These are phyloP conservation scores for Cyclura pinguis DNA, from an alignment of 2,797 vertebrate genomes.

Conservation along the genomic window DNA sequence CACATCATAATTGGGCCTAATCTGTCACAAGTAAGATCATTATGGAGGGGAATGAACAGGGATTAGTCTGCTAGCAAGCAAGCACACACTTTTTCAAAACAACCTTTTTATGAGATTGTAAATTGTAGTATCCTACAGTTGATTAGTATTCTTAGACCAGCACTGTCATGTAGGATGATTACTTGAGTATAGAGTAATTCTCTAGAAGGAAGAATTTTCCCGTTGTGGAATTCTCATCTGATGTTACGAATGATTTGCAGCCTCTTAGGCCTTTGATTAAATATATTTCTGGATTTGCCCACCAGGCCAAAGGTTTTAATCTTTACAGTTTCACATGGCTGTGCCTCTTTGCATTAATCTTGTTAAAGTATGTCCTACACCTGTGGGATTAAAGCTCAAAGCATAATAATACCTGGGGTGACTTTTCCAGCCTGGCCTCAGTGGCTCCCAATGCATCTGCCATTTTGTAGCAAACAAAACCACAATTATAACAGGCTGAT, in stretches of 20 bases:
- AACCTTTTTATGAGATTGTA: neutral
- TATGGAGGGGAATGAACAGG: neutral
- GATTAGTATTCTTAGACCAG: neutral
- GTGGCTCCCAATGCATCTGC: conserved; percentile 51
- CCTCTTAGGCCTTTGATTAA: conserved; percentile 21
- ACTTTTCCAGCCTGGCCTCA: conserved; percentile 58
- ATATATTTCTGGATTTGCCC: conserved; percentile 36
- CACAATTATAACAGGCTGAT: conserved; percentile 61
- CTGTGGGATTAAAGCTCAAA: conserved; percentile 64
- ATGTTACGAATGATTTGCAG: neutral
- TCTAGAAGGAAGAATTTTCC: neutral
- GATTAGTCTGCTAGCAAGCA: neutral
- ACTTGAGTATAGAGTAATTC: neutral
- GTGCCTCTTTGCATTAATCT: conserved; percentile 63
- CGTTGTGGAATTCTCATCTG: conserved; percentile 6
- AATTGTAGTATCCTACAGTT: neutral
- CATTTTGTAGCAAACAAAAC: conserved; percentile 71
- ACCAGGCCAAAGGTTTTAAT: conserved; percentile 30
- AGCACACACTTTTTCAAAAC: neutral
- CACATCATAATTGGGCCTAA: neutral
- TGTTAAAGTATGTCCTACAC: conserved; percentile 54
- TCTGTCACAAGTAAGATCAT: neutral
- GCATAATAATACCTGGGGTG: conserved; percentile 68
- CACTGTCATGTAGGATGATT: neutral
- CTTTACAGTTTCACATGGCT: conserved; percentile 46